Evolutionary conservation across 2,797 vertebrate genomes (phyloP).

Genomic region (Lepilemur ruficaudatus): DNA sequence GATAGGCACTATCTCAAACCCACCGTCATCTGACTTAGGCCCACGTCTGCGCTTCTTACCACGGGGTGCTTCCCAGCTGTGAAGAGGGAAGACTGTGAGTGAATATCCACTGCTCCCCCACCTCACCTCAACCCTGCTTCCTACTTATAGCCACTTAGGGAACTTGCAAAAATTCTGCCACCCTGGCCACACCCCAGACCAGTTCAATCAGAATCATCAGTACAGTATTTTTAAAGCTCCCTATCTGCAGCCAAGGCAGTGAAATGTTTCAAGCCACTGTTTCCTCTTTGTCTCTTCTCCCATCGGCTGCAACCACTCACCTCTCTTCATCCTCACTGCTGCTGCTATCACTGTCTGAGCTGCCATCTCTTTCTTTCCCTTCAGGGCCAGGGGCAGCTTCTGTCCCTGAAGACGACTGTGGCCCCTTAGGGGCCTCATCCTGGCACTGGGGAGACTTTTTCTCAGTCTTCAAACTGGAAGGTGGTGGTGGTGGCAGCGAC

Average conservation of each 20-base stretch:
- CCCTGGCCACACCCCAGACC: neutral
- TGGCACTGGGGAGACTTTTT: neutral
- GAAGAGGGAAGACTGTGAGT: neutral
- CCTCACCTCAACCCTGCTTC: neutral
- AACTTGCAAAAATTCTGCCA: neutral
- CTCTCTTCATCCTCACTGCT: slow-evolving; percentile 87
- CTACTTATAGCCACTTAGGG: neutral
- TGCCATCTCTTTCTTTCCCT: slow-evolving; percentile 79
- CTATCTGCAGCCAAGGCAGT: neutral
- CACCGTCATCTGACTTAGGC: slow-evolving; percentile 60
- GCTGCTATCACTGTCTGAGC: slow-evolving; percentile 84
- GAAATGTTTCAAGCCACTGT: neutral
- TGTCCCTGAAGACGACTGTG: neutral
- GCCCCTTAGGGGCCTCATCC: neutral
- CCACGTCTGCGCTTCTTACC: slow-evolving; percentile 64
- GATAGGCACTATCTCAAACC: slow-evolving; percentile 93
- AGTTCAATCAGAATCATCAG: neutral
- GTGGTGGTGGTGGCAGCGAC: neutral
- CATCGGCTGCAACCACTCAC: slow-evolving; percentile 79
- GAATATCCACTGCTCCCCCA: neutral
- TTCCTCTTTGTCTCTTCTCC: neutral
- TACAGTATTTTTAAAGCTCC: neutral
- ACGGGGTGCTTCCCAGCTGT: neutral
- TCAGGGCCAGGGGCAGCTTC: neutral
- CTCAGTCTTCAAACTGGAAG: neutral